These are phyloP conservation scores for Pelecanus crispus DNA, from an alignment of 2,113 vertebrate species.

Conservation along the genomic window DNA sequence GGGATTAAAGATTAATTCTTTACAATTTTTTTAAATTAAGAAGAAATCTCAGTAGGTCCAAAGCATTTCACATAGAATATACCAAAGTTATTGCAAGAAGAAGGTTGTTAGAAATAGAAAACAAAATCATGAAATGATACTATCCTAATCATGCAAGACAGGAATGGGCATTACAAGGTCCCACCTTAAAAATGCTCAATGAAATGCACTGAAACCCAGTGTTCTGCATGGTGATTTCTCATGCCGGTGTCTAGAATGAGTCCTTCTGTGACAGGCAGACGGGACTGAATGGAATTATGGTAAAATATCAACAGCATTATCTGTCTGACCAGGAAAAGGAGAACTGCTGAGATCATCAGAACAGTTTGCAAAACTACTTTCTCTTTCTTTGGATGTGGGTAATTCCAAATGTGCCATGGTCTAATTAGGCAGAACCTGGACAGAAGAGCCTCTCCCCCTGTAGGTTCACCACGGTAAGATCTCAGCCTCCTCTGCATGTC, in stretches of 20 bases:
- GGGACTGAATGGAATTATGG: not conserved
- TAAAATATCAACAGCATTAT: not conserved
- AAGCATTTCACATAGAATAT: not conserved
- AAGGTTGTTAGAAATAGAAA: not conserved
- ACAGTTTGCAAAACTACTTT: not conserved
- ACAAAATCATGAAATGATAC: not conserved
- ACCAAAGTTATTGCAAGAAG: not conserved
- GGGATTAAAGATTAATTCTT: constrained; percentile 18
- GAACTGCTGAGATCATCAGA: not conserved
- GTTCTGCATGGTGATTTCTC: not conserved
- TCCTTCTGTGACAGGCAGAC: not conserved
- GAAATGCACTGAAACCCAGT: not conserved
- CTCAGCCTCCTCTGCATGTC: not conserved
- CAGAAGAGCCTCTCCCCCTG: not conserved
- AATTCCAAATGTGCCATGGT: not conserved
- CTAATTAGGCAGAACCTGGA: constrained; percentile 13
- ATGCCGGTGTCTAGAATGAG: not conserved
- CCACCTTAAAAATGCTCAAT: not conserved
- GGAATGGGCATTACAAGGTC: not conserved
- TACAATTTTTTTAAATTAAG: not conserved
- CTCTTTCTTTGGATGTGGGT: not conserved
- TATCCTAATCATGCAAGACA: not conserved
- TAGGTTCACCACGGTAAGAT: not conserved
- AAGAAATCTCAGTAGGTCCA: not conserved
- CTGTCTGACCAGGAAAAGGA: not conserved